A percentile compares a stretch with the other conserved stretches of the same genome.
Conservation (phyloP, 2,888 invertebrate species). For the Polydesmus complanatus region DNA sequence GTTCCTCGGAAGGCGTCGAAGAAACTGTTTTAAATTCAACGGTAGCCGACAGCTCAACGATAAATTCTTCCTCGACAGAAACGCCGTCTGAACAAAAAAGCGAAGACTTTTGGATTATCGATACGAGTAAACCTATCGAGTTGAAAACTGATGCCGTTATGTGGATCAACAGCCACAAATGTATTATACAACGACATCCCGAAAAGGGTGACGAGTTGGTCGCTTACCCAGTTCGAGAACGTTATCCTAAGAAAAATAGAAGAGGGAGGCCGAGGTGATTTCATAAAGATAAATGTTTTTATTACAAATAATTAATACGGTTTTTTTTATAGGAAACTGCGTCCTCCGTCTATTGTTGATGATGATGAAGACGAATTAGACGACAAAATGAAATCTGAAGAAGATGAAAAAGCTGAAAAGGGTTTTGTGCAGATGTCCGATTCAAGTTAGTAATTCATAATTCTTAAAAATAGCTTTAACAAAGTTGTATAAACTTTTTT, state of each 20-base stretch:
- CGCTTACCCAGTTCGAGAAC: slow-evolving; percentile 30
- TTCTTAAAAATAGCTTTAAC: not conserved
- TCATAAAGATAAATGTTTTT: not conserved
- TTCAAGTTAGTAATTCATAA: slow-evolving; percentile 24
- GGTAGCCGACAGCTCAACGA: too few species aligned
- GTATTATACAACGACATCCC: slow-evolving; percentile 30
- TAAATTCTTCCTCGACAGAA: too few species aligned
- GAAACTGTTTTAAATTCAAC: too few species aligned
- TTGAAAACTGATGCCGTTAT: slow-evolving; percentile 25
- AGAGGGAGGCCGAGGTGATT: slow-evolving; percentile 19
- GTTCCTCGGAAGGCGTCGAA: too few species aligned
- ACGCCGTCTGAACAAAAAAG: too few species aligned
- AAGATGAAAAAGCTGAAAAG: slow-evolving; percentile 19
- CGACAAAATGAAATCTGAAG: slow-evolving; percentile 23
- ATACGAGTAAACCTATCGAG: not conserved
- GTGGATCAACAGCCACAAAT: slow-evolving; percentile 32
- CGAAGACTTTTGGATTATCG: too few species aligned
- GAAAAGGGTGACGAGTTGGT: slow-evolving; percentile 29
- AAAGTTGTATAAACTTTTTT: not conserved
- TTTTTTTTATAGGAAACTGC: not conserved
- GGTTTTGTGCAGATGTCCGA: slow-evolving; percentile 30
- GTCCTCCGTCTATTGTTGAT: not conserved
- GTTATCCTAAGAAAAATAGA: slow-evolving; percentile 20
- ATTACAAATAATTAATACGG: not conserved
- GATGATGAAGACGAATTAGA: slow-evolving; percentile 25